phyloP scores from a whole-genome alignment of 2,888 invertebrate species.

The Caenorhabditis panamensis region DNA sequence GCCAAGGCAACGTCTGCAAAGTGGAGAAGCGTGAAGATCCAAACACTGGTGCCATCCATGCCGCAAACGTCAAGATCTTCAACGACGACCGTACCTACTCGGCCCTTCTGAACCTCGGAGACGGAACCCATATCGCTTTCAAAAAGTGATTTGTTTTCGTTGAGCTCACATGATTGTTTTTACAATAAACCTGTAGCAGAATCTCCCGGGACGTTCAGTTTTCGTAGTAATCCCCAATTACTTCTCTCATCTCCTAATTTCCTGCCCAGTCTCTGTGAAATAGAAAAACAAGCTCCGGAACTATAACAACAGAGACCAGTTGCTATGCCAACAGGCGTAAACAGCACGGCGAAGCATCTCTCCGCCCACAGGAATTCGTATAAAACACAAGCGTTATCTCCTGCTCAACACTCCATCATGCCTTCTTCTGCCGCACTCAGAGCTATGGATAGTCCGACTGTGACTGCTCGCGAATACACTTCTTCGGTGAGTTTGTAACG shows the following conservation, averaged over 20 bases:
- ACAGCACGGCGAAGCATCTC: background rate
- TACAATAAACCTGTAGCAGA: too few species aligned
- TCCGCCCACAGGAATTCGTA: too few species aligned
- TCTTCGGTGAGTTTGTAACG: slow-evolving; percentile 63
- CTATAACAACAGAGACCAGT: slow-evolving; percentile 15
- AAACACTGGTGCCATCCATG: slow-evolving; percentile 29
- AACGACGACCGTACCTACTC: slow-evolving; percentile 74
- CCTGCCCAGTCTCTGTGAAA: too few species aligned
- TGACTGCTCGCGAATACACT: slow-evolving; percentile 70
- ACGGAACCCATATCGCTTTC: slow-evolving; percentile 78
- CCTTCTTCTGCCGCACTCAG: slow-evolving; percentile 56
- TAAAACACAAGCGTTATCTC: too few species aligned
- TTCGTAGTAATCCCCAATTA: too few species aligned
- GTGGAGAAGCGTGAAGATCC: slow-evolving; percentile 1
- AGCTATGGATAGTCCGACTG: slow-evolving; percentile 59
- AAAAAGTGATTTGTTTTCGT: too few species aligned
- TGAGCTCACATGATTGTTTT: too few species aligned
- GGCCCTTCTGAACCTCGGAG: slow-evolving; percentile 77
- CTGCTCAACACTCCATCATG: background rate
- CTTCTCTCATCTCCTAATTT: too few species aligned
- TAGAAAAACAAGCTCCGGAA: background rate
- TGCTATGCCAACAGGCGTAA: slow-evolving; percentile 23
- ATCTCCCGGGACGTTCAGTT: too few species aligned
- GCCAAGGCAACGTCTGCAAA: slow-evolving; percentile 31
- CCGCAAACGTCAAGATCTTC: slow-evolving; percentile 39